phyloP scores from a whole-genome alignment of 2,113 vertebrate genomes.

The Otus sunia region DNA sequence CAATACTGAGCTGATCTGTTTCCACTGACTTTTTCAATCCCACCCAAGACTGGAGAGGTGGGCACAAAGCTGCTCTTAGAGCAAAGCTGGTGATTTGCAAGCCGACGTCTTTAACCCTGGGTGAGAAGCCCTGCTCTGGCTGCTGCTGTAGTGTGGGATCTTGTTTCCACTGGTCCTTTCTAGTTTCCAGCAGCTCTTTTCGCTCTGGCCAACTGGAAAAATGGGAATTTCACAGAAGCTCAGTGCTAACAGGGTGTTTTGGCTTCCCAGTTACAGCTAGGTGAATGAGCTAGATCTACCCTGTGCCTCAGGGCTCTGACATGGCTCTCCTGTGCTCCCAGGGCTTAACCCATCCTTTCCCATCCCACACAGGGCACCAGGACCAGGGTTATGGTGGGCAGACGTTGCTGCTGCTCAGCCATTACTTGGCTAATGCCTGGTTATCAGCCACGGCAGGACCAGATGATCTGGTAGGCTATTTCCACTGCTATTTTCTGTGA shows the following conservation, averaged over 20 bases:
- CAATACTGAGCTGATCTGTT: neutral
- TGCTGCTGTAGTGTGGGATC: neutral
- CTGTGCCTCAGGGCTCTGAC: neutral
- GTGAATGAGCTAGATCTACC: neutral
- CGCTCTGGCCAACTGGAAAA: neutral
- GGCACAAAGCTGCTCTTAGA: neutral
- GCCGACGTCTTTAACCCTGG: fast-evolving
- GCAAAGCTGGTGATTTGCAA: neutral
- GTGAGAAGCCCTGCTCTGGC: neutral
- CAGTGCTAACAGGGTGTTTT: neutral
- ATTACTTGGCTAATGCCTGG: neutral
- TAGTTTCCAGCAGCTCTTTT: neutral
- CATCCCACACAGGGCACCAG: neutral
- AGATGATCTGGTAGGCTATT: neutral
- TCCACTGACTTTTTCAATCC: neutral
- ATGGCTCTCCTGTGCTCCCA: fast-evolving
- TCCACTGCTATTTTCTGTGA: neutral
- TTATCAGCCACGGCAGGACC: neutral
- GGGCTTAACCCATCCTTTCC: neutral
- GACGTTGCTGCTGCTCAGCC: neutral
- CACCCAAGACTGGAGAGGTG: neutral
- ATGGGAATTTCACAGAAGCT: neutral
- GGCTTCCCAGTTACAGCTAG: fast-evolving
- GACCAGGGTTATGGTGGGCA: neutral
- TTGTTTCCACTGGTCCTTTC: neutral